Percentiles rank a stretch among this genome's conserved stretches.
Evolutionary conservation across 53 echinoderm and acorn worm genomes (phyloP).

Genomic region (Paracentrotus lividus): DNA sequence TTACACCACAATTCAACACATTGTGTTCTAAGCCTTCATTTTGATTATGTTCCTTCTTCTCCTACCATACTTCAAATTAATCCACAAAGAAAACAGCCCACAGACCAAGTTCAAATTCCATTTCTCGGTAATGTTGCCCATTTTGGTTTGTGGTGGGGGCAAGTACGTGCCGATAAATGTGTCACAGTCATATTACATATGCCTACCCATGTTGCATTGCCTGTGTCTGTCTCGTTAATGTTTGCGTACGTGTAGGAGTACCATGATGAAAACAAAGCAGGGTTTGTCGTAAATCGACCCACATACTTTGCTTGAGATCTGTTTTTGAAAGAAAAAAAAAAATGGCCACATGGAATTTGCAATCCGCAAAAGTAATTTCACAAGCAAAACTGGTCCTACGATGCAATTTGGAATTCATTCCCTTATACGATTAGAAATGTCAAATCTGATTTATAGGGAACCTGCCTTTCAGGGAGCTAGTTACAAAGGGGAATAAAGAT

Average conservation of each 20-base stretch:
- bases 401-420: slow-evolving; percentile 9
- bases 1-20: slow-evolving; percentile 2
- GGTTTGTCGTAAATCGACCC: slow-evolving; percentile 2
- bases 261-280: not conserved
- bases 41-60: not conserved
- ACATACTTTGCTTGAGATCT: slow-evolving; percentile 1
- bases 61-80: not conserved
- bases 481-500: slow-evolving; percentile 30
- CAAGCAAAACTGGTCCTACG: not conserved
- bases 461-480: not conserved
- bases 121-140: slow-evolving; percentile 38
- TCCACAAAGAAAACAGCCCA: slow-evolving; percentile 31
- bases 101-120: slow-evolving; percentile 34
- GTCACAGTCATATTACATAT: slow-evolving; percentile 22
- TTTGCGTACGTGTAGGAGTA: not conserved
- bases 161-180: slow-evolving; percentile 1
- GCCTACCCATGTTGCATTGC: not conserved
- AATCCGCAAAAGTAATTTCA: not conserved
- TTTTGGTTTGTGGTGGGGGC: not conserved
- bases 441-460: slow-evolving; percentile 23
- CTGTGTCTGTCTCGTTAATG: not conserved
- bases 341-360: not conserved
- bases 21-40: not conserved
- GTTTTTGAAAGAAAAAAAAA: not conserved
- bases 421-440: not conserved